Evolutionary conservation across 1,140 invertebrate species (phyloP), one percentile per base, ranked within the genome.

Genomic region (Papilio polyxenes): DNA sequence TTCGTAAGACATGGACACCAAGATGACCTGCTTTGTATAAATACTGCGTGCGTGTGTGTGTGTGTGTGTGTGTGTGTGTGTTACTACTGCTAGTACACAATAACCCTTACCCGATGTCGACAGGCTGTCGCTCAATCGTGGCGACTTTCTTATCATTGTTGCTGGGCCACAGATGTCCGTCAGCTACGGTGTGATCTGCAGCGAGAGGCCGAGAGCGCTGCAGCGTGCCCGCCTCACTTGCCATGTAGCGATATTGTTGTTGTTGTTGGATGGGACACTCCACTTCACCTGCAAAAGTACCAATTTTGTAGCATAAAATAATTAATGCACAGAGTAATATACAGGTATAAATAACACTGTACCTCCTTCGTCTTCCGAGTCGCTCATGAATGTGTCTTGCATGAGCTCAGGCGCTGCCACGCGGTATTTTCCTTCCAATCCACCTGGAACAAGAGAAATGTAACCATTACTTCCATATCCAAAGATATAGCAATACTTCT

Each of bases 321-420:
- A 44, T 44, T 44, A 5, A 72, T 40, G 11, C 2, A 20, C 13
- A 11, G 44, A 4, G 3, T 0, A 75, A 75, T 7, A 17, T 48
- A 75, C 4, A 49, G 75, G n/a, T 56, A 44, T 13, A 76, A 17
- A 20, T 56, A 53, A 80, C 72, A 76, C 95, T 95, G 95, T 95
- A 97, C 98, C 98, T 94, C 98, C 98, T 96, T 99, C 99, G 94
- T 99, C 99, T 94, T 99, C 99, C 40, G 98, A 99, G 94, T 99
- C 99, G 69, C 98, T 99, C 96, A 99, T 98, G 94, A 99, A 98
- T 49, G 98, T 98, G 94, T 99, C 99, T 91, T 99, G 98, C 99
- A 99, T 99, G 48, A 98, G 97, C 95, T 99, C 99, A 0, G 99
- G 99, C 59, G 98, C 98, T 75, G 99, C 97, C 23, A 99, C 98